phyloP scores from a whole-genome alignment of 2,113 vertebrate genomes.

The Gavialis gangeticus region DNA sequence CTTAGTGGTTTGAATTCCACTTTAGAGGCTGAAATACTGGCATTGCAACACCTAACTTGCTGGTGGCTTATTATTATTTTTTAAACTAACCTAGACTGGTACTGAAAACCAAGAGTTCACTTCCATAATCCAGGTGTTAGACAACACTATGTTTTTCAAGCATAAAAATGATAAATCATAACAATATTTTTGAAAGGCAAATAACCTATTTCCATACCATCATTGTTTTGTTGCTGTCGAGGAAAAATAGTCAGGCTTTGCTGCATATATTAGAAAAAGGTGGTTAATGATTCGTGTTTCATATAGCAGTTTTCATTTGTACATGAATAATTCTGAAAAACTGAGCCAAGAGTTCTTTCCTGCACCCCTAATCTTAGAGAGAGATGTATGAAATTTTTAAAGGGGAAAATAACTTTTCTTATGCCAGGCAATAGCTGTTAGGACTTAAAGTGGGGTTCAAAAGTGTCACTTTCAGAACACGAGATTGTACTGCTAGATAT shows the following conservation, averaged over 20 bases:
- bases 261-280: conserved; percentile 5
- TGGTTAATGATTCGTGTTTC: neutral
- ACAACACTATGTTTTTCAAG: neutral
- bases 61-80: too few relatives aligned
- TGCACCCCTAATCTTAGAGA: neutral
- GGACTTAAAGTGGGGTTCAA: conserved; percentile 49
- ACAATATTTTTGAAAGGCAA: neutral
- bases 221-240: neutral
- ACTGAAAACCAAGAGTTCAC: neutral
- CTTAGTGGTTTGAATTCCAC: too few relatives aligned
- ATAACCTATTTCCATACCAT: neutral
- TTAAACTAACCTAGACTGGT: neutral
- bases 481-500: conserved; percentile 52
- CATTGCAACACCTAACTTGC: too few relatives aligned
- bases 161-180: neutral
- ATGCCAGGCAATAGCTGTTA: neutral
- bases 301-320: neutral
- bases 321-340: neutral
- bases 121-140: neutral
- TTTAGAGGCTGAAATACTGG: too few relatives aligned
- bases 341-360: neutral
- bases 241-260: neutral
- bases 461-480: conserved; percentile 42
- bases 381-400: neutral
- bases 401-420: neutral